phyloP scores from a whole-genome alignment of 2,888 invertebrate genomes.

The Cryptosula pallasiana region DNA sequence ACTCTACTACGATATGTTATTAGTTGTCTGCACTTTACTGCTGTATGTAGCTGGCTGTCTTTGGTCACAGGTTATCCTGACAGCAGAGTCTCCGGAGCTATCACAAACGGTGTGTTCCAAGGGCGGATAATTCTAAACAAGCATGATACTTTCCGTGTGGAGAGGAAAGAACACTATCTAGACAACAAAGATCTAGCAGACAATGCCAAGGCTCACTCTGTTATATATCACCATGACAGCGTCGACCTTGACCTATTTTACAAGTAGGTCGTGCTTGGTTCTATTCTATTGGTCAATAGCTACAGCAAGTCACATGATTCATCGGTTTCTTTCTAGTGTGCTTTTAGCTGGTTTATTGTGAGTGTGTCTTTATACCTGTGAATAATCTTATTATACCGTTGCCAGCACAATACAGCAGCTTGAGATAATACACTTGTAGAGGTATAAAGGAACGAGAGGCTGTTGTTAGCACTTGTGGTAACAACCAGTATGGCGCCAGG shows the following conservation, averaged over 20 bases:
- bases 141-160: conserved; percentile 75
- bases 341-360: too few relatives aligned
- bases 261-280: too few relatives aligned
- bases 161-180: conserved; percentile 81
- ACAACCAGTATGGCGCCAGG: conserved; percentile 70
- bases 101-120: conserved; percentile 90
- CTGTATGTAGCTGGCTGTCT: neutral
- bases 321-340: too few relatives aligned
- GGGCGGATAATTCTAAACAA: conserved; percentile 78
- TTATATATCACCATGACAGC: conserved; percentile 87
- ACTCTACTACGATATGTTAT: too few relatives aligned
- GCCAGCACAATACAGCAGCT: too few relatives aligned
- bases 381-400: too few relatives aligned
- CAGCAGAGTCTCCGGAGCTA: conserved; percentile 84
- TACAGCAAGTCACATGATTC: too few relatives aligned
- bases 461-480: conserved; percentile 60
- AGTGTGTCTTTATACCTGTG: too few relatives aligned
- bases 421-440: too few relatives aligned
- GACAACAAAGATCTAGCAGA: conserved; percentile 39
- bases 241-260: conserved; percentile 55
- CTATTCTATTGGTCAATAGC: too few relatives aligned
- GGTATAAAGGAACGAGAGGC: conserved; percentile 26
- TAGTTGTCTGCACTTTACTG: too few relatives aligned
- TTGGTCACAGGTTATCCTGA: conserved; percentile 69
- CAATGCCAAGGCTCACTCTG: conserved; percentile 60